phyloP scores from a whole-genome alignment of 2,797 vertebrate species.

The Jordanella pulchra region DNA sequence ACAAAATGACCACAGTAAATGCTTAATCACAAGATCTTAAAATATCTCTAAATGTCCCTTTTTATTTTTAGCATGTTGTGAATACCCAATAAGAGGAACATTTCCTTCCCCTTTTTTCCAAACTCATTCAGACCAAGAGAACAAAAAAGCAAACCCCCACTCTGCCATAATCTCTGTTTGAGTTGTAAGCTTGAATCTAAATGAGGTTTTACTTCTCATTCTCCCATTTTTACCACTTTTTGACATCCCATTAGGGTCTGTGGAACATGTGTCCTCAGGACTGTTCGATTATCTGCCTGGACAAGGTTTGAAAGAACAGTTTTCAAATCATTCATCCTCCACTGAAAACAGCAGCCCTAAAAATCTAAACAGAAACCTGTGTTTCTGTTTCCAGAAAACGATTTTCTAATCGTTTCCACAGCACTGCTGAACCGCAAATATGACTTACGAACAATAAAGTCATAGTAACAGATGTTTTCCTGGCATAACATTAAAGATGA shows the following conservation, averaged over 20 bases:
- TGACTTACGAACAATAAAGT: not conserved
- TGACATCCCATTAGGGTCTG: not conserved
- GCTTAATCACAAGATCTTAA: too few relatives aligned
- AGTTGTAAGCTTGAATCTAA: not conserved
- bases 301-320: not conserved
- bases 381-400: not conserved
- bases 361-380: not conserved
- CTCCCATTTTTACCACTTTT: not conserved
- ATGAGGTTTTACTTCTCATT: not conserved
- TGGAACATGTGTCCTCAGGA: not conserved
- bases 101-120: not conserved
- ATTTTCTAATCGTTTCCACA: not conserved
- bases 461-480: not conserved
- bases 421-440: not conserved
- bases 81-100: not conserved
- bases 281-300: not conserved
- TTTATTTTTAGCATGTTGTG: not conserved
- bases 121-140: not conserved
- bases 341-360: not conserved
- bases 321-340: not conserved
- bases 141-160: not conserved
- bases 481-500: not conserved
- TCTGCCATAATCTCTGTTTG: not conserved
- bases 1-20: too few relatives aligned
- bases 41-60: not conserved